Conservation (phyloP, 1,140 invertebrate species). For the Armadillidium nasatum region DNA sequence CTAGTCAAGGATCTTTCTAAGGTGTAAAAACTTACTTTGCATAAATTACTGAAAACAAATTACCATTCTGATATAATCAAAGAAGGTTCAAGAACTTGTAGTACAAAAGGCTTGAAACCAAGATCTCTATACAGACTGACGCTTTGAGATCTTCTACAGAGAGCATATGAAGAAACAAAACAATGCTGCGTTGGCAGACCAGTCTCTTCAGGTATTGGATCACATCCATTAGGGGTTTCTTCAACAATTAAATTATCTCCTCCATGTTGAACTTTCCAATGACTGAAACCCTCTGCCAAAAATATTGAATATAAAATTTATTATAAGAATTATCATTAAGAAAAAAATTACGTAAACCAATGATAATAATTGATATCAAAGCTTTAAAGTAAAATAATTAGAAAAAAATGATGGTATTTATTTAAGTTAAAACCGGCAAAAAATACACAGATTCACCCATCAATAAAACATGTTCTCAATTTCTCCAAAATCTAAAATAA, state of each 20-base stretch:
- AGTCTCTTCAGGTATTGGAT: slow-evolving; percentile 24
- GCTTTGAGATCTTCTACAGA: slow-evolving; percentile 13
- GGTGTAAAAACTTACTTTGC: neutral
- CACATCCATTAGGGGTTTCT: slow-evolving; percentile 9
- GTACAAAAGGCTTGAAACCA: slow-evolving; percentile 1
- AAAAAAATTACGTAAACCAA: too few relatives aligned
- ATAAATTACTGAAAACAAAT: neutral
- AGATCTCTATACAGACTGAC: neutral
- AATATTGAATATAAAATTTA: too few relatives aligned
- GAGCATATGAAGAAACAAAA: slow-evolving; percentile 38
- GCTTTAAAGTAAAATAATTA: too few relatives aligned
- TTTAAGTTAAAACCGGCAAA: too few relatives aligned
- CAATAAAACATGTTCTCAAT: too few relatives aligned
- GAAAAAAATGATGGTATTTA: too few relatives aligned
- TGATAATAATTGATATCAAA: too few relatives aligned
- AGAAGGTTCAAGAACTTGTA: slow-evolving; percentile 21
- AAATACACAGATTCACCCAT: too few relatives aligned
- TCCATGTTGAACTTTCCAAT: slow-evolving; percentile 26
- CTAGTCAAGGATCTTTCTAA: neutral
- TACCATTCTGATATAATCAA: slow-evolving; percentile 32
- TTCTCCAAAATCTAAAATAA: too few relatives aligned
- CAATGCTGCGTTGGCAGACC: slow-evolving; percentile 30
- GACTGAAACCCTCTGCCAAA: too few relatives aligned
- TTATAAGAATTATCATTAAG: too few relatives aligned
- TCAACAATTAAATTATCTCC: slow-evolving; percentile 29